phyloP scores from a whole-genome alignment of 2,113 vertebrate species.

The Raja brachyura region DNA sequence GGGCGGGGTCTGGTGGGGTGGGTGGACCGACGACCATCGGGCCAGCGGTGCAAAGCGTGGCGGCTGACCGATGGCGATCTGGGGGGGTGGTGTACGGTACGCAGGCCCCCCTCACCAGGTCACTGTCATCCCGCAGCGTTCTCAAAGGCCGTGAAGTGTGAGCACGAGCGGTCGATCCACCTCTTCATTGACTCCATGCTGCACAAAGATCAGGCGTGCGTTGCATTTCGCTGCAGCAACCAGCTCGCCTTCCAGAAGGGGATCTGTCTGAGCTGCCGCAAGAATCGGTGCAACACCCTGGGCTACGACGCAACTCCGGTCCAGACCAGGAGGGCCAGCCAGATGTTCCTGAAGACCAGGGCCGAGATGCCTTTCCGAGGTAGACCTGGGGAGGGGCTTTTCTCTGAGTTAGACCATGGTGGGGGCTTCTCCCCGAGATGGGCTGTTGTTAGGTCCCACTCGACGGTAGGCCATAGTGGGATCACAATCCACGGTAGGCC shows the following conservation, averaged over 20 bases:
- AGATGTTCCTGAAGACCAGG: constrained; percentile 64
- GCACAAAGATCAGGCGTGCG: constrained; percentile 50
- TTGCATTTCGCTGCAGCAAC: constrained; percentile 58
- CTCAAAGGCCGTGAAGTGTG: constrained; percentile 58
- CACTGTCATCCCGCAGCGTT: constrained; percentile 50
- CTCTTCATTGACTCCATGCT: constrained; percentile 67
- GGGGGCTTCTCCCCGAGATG: too few species aligned
- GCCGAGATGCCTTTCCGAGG: constrained; percentile 67
- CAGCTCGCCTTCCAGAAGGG: constrained; percentile 57
- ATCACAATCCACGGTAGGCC: too few species aligned
- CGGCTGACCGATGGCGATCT: not conserved
- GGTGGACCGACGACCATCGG: too few species aligned
- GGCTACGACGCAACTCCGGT: constrained; percentile 58
- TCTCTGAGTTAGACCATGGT: not conserved
- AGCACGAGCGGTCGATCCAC: constrained; percentile 63
- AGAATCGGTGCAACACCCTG: constrained; percentile 58
- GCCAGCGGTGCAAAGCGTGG: too few species aligned
- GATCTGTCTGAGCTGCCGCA: constrained; percentile 61
- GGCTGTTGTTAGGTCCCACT: too few species aligned
- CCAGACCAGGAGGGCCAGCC: constrained; percentile 48
- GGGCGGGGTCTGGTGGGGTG: not conserved
- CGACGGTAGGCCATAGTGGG: too few species aligned
- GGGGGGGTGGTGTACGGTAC: not conserved
- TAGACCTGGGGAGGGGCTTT: constrained; percentile 40
- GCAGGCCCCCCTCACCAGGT: not conserved